Evolutionary conservation across 2,888 invertebrate genomes (phyloP), one percentile per base, ranked within the genome.

Genomic region (Drosophila flavopinicola): DNA sequence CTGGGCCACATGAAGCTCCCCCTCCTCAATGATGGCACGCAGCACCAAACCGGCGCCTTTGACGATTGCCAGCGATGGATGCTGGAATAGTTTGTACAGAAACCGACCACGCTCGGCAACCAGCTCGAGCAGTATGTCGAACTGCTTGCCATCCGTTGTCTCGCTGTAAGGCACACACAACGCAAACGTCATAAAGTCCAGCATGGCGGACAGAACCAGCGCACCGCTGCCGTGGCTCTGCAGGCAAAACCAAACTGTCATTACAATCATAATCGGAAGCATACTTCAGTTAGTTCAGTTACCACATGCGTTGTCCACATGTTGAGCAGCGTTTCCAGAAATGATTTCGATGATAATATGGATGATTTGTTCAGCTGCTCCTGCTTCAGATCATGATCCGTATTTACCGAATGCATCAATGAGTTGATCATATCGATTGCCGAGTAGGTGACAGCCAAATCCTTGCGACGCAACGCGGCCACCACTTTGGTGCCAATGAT

Each of bases 101-200:
- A 95, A 95, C 56, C 98, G 94, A 5, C 99, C 99, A 74, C 96
- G 94, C 49, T 95, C 94, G 3, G 99, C 98, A 1, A 99, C 98
- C 94, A 99, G 95, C 91, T 98, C 97, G 20, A 99, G 92, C 49
- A 99, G 92, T 78, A 94, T 94, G 91, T 99, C 99, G 91, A 98
- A 98, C 90, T 97, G 97, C 88, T 96, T 96, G 47, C 98, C 98
- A 88, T 99, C 98, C 0, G 99, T 99, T 3, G 99, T 99, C 92
- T 99, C 99, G 88, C 98, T 98, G 92, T 99, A 99, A 3, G 99
- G 99, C 68, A 99, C 98, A 92, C 99, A 99, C 35, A 99, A 93
- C 3, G 98, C 96, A 92, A 99, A 99, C 32, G 99, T 99, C 69
- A 99, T 92, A 90, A 99, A 97, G 92, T 99, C 99, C 90, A 99